Evolutionary conservation across 2,888 invertebrate species (phyloP), one percentile per base, ranked within the genome.

Genomic region (Odontomyia ornata): DNA sequence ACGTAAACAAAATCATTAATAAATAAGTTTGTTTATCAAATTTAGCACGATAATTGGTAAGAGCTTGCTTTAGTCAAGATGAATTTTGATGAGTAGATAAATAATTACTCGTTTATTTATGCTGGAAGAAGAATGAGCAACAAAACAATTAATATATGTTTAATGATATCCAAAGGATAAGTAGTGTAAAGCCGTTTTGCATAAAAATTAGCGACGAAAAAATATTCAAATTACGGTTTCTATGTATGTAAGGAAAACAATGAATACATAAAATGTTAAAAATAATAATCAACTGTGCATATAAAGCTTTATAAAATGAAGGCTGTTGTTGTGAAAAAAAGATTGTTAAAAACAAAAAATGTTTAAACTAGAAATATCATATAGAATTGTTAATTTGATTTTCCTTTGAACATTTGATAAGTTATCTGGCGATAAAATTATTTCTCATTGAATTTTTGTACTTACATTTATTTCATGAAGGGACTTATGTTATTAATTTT

Each of bases 261-360:
- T 21, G 21, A 43, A 36, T 5, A 36, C 36, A 36, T 5, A 36
- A 36, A 36, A 9, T 36, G 13, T 60, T 52, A 52, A 52, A 4
- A 18, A 9, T 5, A 5, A 36, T 36, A 62, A 36, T 65, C 2
- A 69, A 23, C 15, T 72, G 52, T 72, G 52, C 27, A 69, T n/a
- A 56, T 28, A 56, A 72, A 72, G 71, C 71, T 72, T 72, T 72
- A 72, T 28, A 52, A 18, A 69, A 21, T n/a, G 5, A 72, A 72
- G 65, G 71, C 71, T 56, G 28, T 56, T 71, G 69, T 71, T 56
- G 71, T 72, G 56, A 72, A 72, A 56, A n/a, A n/a, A n/a, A n/a
- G n/a, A n/a, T n/a, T 25, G 47, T 28, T 18, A 27, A 30, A 28
- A 72, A 27, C n/a, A n/a, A 72, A 4, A 71, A 64, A 30, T 13